Base-by-base conservation (phyloP, 2,888 invertebrate species). In the Drosophila greeni region DNA sequence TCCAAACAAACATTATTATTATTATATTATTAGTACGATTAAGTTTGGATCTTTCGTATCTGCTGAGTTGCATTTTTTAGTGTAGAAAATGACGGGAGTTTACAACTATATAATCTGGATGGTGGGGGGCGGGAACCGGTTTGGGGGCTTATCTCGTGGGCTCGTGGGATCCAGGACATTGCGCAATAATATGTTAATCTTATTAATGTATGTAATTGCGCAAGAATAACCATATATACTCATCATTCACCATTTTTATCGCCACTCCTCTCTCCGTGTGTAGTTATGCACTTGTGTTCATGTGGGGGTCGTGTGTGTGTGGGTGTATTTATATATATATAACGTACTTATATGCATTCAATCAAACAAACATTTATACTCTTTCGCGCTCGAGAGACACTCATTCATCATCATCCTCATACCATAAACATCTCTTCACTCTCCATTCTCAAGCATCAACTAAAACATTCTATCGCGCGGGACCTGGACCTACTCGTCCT, bases 401-500 rank as follows among this genome's bases (percentile, higher is more conserved):
- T 79, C 79, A 79, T 84, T 70, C 85, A 76, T 79, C 85, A 76
- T 79, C 45, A 45, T 45, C 45, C 29, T 18, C 43, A 43, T 43
- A 40, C 40, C 43, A 26, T 26, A n/a, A 42, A 6, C 57, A 70
- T 76, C 65, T n/a, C n/a, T n/a, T n/a, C n/a, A n/a, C n/a, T n/a
- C n/a, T 58, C 62, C 74, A 70, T 70, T 49, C 70, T 78, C 64
- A 73, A 84, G 68, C 76, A 70, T 82, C 74, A 76, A 67, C 64
- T 69, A 77, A 78, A 69, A 65, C 65, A 57, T 36, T 62, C 43
- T 40, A 16, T 31, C 26, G 49, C 42, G 16, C 37, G 33, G 24
- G 85, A 66, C 73, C 86, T 88, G 24, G 85, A 66, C 73, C 86
- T 88, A 89, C 87, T 89, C 89, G 91, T 97, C 97, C 91, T 97